Conservation (phyloP, 2,888 invertebrate genomes). For the Diabrotica balteata region DNA sequence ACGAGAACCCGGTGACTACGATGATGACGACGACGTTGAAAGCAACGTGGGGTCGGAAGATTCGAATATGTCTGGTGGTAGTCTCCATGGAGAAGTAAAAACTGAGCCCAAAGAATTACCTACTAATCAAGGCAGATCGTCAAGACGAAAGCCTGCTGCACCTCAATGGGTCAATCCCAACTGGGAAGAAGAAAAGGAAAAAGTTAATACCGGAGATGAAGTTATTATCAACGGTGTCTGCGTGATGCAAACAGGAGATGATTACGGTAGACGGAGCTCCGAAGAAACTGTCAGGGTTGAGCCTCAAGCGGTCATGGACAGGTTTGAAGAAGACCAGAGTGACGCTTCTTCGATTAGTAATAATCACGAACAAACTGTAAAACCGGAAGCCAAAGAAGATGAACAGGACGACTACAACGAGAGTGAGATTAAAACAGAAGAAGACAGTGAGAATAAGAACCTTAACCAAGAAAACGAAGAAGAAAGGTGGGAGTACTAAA, state of each 20-base stretch:
- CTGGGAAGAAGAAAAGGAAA: slow-evolving; percentile 76
- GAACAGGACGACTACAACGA: slow-evolving; percentile 47
- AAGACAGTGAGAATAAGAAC: slow-evolving; percentile 57
- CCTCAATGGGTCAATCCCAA: slow-evolving; percentile 98
- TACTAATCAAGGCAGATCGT: slow-evolving; percentile 63
- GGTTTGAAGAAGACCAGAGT: slow-evolving; percentile 65
- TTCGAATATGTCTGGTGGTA: slow-evolving; percentile 61
- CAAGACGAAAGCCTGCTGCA: slow-evolving; percentile 90
- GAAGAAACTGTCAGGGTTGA: slow-evolving; percentile 80
- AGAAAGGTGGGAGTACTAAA: slow-evolving; percentile 70
- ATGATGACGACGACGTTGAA: slow-evolving; percentile 80
- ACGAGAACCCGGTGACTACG: slow-evolving; percentile 78
- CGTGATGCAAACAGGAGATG: slow-evolving; percentile 86
- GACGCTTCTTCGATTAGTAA: slow-evolving; percentile 61
- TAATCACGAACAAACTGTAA: slow-evolving; percentile 43
- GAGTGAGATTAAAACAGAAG: slow-evolving; percentile 43
- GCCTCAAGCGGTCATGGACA: slow-evolving; percentile 75
- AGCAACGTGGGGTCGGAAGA: slow-evolving; percentile 79
- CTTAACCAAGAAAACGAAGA: slow-evolving; percentile 69
- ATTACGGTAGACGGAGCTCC: slow-evolving; percentile 67
- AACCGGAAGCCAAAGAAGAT: slow-evolving; percentile 46
- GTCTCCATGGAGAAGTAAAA: slow-evolving; percentile 68
- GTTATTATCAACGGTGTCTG: slow-evolving; percentile 94
- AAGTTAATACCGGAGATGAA: slow-evolving; percentile 71
- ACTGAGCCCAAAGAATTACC: slow-evolving; percentile 64